Evolutionary conservation across 1,140 invertebrate species (phyloP), one percentile per base, ranked within the genome.

Genomic region (Bilobella aurantiaca): DNA sequence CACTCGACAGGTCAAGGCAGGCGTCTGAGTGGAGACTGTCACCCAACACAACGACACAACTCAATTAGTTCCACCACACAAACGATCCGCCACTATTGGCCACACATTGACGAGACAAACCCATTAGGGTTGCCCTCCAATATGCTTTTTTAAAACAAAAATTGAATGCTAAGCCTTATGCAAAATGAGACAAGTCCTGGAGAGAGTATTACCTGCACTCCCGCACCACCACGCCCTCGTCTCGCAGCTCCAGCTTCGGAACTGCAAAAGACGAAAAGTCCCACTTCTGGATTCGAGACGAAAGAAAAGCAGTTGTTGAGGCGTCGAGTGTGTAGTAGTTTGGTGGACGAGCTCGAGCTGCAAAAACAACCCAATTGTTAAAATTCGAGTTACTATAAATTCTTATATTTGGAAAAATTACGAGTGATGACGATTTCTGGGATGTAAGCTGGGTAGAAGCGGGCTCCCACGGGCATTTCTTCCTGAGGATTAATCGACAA

Each of bases 361-460:
- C 1, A 62, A 29, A 53, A 29, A 53, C 49, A 34, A 60, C 5
- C 12, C 37, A n/a, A 25, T 58, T 58, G 12, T 14, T 59, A 5
- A 63, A 34, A 62, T 29, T 42, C 5, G 8, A 62, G 3, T 23
- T 23, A 65, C 12, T 1, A 60, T 31, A 32, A 42, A 49, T 25
- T 0, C n/a, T n/a, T n/a, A 18, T 21, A 2, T 2, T 53, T 42
- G 21, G 12, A 28, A 1, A 3, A 65, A 67, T 62, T 64, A 73
- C 71, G 71, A 18, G 71, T 73, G 28, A 73, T 73, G 18, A 73
- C 46, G 63, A 73, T 73, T 67, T 73, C 71, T 12, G 71, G 71
- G 32, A 69, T 73, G 47, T 73, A 73, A 28, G 66, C 68, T 1
- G 68, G 71, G 65, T 69, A 73, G 42, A 73, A 73, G 21, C 71